These are phyloP conservation scores for Cryptotis parvus DNA, from an alignment of 2,113 vertebrate species.

Conservation along the genomic window DNA sequence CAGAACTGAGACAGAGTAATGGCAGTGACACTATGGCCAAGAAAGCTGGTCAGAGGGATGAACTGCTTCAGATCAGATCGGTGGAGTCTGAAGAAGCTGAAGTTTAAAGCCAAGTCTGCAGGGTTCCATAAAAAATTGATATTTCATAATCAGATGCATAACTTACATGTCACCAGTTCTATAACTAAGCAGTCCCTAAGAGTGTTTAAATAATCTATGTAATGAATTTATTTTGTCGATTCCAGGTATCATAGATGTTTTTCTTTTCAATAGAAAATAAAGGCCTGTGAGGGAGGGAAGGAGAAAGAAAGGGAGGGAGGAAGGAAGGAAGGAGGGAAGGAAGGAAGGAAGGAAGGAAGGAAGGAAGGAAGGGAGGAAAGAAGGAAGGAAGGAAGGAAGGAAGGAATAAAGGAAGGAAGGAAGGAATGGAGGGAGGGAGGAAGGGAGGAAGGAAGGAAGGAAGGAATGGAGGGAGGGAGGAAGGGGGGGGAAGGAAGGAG, in stretches of 20 bases:
- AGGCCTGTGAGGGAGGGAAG: not conserved
- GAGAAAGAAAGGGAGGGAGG: not conserved
- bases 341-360: not conserved
- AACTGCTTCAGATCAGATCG: not conserved
- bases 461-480: too few species aligned
- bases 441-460: too few species aligned
- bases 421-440: too few species aligned
- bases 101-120: not conserved
- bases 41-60: not conserved
- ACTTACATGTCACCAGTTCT: not conserved
- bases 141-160: not conserved
- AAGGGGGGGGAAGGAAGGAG: not conserved
- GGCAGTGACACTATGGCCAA: not conserved
- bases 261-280: conserved; percentile 27
- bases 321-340: not conserved
- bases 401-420: too few species aligned
- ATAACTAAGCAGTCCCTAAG: too few species aligned
- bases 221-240: not conserved
- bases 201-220: not conserved
- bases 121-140: not conserved
- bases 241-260: not conserved
- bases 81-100: not conserved
- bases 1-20: not conserved
- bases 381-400: too few species aligned
- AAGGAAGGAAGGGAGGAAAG: conserved; percentile 18